These are phyloP conservation scores for Rhogogaster chlorosoma DNA, from an alignment of 2,888 invertebrate species.

Conservation along the genomic window DNA sequence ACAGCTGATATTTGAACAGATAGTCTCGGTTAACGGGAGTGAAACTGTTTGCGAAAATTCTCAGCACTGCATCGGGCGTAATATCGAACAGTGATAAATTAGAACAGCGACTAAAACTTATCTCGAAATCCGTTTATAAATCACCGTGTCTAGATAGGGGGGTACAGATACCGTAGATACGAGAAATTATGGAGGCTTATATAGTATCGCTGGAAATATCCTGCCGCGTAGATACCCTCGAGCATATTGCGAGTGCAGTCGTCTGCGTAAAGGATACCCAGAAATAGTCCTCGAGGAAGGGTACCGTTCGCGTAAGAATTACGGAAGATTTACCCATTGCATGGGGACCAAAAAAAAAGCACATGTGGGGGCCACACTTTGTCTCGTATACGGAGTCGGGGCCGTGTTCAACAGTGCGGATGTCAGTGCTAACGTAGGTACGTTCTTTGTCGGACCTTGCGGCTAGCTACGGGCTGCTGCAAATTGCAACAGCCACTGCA, in stretches of 20 bases:
- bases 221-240: neutral
- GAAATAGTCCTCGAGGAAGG: neutral
- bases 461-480: constrained; percentile 10
- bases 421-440: constrained; percentile 26
- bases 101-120: neutral
- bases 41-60: neutral
- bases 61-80: neutral
- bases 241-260: neutral
- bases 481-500: constrained; percentile 24
- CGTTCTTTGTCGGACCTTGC: constrained; percentile 46
- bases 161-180: neutral
- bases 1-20: neutral
- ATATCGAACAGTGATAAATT: neutral
- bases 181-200: neutral
- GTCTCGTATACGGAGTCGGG: neutral
- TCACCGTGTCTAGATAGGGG: neutral
- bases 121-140: constrained; percentile 21
- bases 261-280: neutral
- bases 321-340: neutral
- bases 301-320: neutral
- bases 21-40: neutral
- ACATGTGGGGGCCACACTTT: constrained; percentile 15
- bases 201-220: neutral
- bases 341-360: neutral
- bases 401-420: neutral